Percentiles rank a stretch among this genome's conserved stretches.
Evolutionary conservation across 2,888 invertebrate genomes (phyloP).

Genomic region (Lepidocyrtoides sp.): DNA sequence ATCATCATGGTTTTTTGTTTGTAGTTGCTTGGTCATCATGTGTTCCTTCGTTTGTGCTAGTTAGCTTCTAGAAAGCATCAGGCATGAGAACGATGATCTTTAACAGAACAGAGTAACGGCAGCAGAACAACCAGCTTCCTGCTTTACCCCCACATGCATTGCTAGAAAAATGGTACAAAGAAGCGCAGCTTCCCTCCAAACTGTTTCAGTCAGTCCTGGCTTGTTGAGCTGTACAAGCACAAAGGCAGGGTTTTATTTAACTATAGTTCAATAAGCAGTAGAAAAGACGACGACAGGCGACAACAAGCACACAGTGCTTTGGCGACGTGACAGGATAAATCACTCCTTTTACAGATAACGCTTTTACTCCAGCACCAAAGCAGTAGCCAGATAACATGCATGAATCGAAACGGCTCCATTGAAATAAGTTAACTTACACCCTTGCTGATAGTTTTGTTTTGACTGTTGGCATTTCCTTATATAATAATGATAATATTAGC

Average conservation of each 20-base stretch:
- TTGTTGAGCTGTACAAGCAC: constrained; percentile 55
- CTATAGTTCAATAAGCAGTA: constrained; percentile 1
- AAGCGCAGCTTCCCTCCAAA: background rate
- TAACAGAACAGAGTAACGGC: background rate
- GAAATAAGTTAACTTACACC: constrained; percentile 13
- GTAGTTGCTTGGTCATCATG: background rate
- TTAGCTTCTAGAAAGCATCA: background rate
- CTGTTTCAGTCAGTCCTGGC: constrained; percentile 48
- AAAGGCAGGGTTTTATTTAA: background rate
- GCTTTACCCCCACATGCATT: constrained; percentile 16
- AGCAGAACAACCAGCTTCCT: constrained; percentile 29
- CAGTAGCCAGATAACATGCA: background rate
- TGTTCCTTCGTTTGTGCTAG: background rate
- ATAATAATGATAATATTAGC: constrained; percentile 19
- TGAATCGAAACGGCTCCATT: background rate
- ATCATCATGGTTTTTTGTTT: constrained; percentile 24
- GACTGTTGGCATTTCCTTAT: constrained; percentile 6
- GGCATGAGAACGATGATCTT: background rate
- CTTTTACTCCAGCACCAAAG: background rate
- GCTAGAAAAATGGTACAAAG: constrained; percentile 28
- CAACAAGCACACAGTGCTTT: constrained; percentile 20
- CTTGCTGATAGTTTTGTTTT: background rate
- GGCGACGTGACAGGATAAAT: constrained; percentile 48
- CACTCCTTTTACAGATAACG: constrained; percentile 18
- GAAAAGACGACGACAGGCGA: constrained; percentile 30